These are phyloP conservation scores for Ramazzottius varieornatus DNA, from an alignment of 2,888 invertebrate genomes.

Conservation along the genomic window DNA sequence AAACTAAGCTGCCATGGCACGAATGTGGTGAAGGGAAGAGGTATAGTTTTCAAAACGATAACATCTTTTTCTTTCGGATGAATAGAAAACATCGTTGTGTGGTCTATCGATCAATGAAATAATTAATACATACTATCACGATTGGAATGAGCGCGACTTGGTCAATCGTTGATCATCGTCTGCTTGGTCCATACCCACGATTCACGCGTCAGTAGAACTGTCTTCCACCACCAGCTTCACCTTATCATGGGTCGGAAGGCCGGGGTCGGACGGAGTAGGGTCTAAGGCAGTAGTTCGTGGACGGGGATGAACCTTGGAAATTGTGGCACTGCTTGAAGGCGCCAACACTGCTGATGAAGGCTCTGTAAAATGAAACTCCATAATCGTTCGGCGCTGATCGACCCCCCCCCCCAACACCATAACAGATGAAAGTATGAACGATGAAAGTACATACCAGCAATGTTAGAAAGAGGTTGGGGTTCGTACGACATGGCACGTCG, in stretches of 20 bases:
- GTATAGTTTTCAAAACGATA: background rate
- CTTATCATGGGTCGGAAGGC: background rate
- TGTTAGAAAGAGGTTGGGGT: background rate
- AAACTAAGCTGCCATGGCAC: too few relatives aligned
- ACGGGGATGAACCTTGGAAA: background rate
- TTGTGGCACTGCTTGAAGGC: background rate
- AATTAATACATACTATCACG: too few relatives aligned
- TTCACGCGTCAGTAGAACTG: background rate
- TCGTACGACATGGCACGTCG: conserved; percentile 2
- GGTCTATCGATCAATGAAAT: too few relatives aligned
- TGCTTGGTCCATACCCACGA: too few relatives aligned
- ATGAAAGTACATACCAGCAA: background rate
- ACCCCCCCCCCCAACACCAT: too few relatives aligned
- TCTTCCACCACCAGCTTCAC: conserved; percentile 2
- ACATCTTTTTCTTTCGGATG: background rate
- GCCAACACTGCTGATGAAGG: background rate
- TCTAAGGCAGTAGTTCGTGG: background rate
- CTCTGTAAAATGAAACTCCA: too few relatives aligned
- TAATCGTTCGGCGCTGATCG: too few relatives aligned
- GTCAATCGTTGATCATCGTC: too few relatives aligned
- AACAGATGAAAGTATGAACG: too few relatives aligned
- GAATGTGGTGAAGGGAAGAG: too few relatives aligned
- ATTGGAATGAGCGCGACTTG: background rate
- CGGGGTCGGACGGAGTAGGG: background rate
- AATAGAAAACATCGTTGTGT: background rate